Base-by-base conservation (phyloP, 2,888 invertebrate genomes). In the Pterostichus madidus region DNA sequence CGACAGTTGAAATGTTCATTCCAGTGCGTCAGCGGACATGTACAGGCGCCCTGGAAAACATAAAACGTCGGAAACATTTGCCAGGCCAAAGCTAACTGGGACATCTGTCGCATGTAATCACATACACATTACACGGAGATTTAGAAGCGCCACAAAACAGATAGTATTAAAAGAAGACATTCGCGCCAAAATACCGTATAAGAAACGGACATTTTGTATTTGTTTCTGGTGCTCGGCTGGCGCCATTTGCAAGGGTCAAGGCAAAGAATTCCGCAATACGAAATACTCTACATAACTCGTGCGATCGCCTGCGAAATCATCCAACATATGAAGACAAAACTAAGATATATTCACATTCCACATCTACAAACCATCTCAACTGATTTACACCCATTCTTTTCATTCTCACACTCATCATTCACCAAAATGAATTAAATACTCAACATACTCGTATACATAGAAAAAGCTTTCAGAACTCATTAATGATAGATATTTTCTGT, bases 91-190 rank as follows among this genome's bases (percentile, higher is more conserved):
- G 7, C n/a, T 3, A 44, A 68, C 15, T 44, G 52, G 15, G 56
- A 76, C 76, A 76, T 76, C 76, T 76, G 76, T 56, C 76, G 39
- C 56, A 24, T 53, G 76, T 76, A 76, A 76, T 76, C 76, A 53
- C 76, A 53, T 76, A 76, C 56, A 76, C 53, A 76, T 76, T 76
- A 75, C 52, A 53, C 53, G 13, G 8, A 75, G 52, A 75, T 75
- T 75, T 75, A 52, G 31, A 56, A 0, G 24, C 68, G 10, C 0
- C 39, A 7, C 17, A 8, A 11, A 56, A 13, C 56, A 31, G 24
- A 71, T 44, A 13, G 68, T 68, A 46, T 71, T 46, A 71, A 71
- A 44, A 44, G 68, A 44, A 71, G 39, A 71, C 68, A 44, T 71
- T 64, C 15, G 8, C 15, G 35, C 39, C 32, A 11, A 64, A 10